These are phyloP conservation scores for Julus scanicus DNA, from an alignment of 2,888 invertebrate genomes.

Conservation along the genomic window DNA sequence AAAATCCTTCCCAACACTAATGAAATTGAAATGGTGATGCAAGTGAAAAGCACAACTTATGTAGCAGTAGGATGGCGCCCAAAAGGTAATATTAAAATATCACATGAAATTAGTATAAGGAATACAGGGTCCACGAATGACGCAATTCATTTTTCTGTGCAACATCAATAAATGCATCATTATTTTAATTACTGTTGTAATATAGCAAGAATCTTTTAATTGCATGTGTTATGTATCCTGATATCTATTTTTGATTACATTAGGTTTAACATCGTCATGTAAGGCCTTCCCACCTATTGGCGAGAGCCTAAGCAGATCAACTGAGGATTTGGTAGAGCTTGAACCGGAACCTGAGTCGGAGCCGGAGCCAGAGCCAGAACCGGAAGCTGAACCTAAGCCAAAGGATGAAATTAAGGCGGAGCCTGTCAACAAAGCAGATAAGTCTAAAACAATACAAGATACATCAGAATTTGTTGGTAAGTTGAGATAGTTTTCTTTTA, in stretches of 20 bases:
- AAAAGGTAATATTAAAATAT: conserved; percentile 59
- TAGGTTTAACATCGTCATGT: conserved; percentile 74
- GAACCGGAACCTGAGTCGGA: conserved; percentile 56
- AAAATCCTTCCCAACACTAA: conserved; percentile 79
- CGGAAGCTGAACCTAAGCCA: conserved; percentile 46
- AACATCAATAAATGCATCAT: not conserved
- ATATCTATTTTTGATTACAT: no score
- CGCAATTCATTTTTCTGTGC: not conserved
- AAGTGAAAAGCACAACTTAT: conserved; percentile 89
- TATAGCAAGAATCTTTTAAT: no score
- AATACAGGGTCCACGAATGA: not conserved
- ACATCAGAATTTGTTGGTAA: conserved; percentile 44
- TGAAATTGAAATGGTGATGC: conserved; percentile 87
- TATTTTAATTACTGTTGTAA: not conserved
- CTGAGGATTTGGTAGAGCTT: not conserved
- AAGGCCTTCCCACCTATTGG: conserved; percentile 81
- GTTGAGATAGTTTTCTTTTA: not conserved
- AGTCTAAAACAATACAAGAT: not conserved
- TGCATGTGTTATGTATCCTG: no score
- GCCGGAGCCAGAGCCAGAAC: conserved; percentile 49
- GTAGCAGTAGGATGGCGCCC: conserved; percentile 95
- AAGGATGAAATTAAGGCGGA: conserved; percentile 5
- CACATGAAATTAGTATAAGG: not conserved
- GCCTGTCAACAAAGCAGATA: conserved; percentile 40
- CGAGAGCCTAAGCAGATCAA: conserved; percentile 41